Evolutionary conservation across 2,113 vertebrate species (phyloP).

Genomic region (Callopanchax toddi): DNA sequence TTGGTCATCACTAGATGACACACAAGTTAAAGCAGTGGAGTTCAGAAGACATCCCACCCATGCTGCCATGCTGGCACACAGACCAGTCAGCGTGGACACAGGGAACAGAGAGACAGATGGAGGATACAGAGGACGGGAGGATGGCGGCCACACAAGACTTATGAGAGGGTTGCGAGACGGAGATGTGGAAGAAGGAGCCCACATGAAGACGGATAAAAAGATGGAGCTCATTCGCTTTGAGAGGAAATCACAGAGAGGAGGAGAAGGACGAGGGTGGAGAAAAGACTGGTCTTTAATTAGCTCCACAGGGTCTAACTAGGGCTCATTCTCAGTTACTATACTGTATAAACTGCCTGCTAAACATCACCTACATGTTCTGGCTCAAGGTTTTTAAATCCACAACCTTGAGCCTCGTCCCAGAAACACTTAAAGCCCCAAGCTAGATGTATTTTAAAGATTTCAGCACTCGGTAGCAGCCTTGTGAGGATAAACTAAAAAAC

Average conservation of each 20-base stretch:
- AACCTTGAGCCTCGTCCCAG: conserved; percentile 1
- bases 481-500: neutral
- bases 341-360: conserved; percentile 20
- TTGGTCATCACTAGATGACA: neutral
- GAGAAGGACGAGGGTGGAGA: conserved; percentile 29
- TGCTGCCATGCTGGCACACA: conserved; percentile 40
- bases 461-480: neutral
- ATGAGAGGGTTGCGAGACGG: neutral
- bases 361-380: conserved; percentile 15
- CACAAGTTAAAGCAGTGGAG: conserved; percentile 1
- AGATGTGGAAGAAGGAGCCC: conserved; percentile 20
- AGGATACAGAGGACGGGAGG: conserved; percentile 37
- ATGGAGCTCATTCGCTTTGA: neutral
- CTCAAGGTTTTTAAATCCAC: neutral
- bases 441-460: conserved; percentile 6
- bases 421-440: neutral
- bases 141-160: conserved; percentile 36
- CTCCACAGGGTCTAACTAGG: conserved; percentile 49
- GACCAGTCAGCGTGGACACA: conserved; percentile 36
- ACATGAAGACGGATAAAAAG: conserved; percentile 42
- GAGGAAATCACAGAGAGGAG: conserved; percentile 41
- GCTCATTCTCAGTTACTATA: conserved; percentile 12
- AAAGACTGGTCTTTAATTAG: conserved; percentile 56
- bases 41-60: conserved; percentile 32
- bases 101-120: conserved; percentile 61